A percentile compares a stretch with the other conserved stretches of the same genome.
Conservation (phyloP, 2,888 invertebrate genomes). For the Portevinia maculata region DNA sequence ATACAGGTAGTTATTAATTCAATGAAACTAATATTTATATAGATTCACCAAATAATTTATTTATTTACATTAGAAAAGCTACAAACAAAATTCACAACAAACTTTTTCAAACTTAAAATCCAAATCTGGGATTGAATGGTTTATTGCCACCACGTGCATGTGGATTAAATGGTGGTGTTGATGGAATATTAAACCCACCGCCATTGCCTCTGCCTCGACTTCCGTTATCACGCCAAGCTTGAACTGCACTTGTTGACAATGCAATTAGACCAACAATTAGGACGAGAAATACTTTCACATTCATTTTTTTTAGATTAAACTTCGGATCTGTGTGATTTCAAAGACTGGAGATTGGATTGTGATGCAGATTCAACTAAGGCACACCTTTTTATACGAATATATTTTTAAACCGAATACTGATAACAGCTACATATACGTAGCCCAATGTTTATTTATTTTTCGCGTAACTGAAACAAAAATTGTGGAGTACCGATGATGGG, state of each 20-base stretch:
- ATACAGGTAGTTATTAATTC: too few species aligned
- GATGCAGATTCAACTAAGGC: neutral
- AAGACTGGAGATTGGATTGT: constrained; percentile 14
- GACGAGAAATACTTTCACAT: constrained; percentile 57
- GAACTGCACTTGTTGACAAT: constrained; percentile 28
- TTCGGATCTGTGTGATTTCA: neutral
- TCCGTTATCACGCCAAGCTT: constrained; percentile 36
- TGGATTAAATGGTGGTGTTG: constrained; percentile 56
- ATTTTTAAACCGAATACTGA: constrained; percentile 6
- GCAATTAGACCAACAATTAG: constrained; percentile 54
- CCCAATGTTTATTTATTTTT: too few species aligned
- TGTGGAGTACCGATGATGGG: constrained; percentile 15
- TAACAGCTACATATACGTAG: constrained; percentile 8
- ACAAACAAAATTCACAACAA: constrained; percentile 2
- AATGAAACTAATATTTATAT: too few species aligned
- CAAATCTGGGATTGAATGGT: constrained; percentile 32
- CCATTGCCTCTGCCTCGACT: constrained; percentile 2
- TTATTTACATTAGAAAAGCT: too few species aligned
- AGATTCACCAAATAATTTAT: too few species aligned
- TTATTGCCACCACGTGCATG: constrained; percentile 10
- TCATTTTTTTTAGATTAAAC: constrained; percentile 24
- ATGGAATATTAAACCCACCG: constrained; percentile 20
- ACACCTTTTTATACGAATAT: constrained; percentile 32
- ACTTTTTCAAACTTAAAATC: constrained; percentile 6
- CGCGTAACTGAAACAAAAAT: neutral